Evolutionary conservation across 2,888 invertebrate species (phyloP).

Genomic region (Ophion slaviceki): DNA sequence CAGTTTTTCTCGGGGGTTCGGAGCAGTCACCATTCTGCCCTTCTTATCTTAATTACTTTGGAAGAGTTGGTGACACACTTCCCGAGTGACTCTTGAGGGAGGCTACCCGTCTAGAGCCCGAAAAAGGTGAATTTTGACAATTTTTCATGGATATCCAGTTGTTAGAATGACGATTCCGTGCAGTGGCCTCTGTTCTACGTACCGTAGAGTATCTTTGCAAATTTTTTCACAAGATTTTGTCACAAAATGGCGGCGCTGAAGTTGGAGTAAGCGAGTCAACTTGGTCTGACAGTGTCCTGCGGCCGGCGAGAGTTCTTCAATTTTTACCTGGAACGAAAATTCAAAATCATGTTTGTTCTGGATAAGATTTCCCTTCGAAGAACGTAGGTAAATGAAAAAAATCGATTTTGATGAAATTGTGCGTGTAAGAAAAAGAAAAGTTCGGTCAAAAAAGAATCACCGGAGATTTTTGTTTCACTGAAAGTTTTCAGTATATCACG

Average conservation of each 20-base stretch:
- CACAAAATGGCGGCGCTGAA: neutral
- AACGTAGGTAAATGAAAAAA: neutral
- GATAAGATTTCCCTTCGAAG: neutral
- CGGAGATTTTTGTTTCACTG: too few species aligned
- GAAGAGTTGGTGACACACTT: neutral
- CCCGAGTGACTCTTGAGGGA: neutral
- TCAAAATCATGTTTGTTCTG: neutral
- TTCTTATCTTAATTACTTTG: neutral
- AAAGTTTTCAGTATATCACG: neutral
- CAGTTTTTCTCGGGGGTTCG: neutral
- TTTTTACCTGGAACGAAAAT: neutral
- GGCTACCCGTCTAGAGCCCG: neutral
- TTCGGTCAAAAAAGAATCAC: neutral
- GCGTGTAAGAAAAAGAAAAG: neutral
- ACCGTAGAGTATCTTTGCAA: neutral
- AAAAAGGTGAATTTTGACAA: neutral
- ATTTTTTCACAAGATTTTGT: neutral
- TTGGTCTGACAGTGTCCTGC: neutral
- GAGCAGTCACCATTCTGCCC: neutral
- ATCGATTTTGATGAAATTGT: neutral
- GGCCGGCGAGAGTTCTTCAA: neutral
- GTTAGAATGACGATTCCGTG: neutral
- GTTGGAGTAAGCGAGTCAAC: neutral
- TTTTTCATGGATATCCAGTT: neutral
- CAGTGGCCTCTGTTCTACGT: neutral